Percentiles rank a stretch among this genome's conserved stretches.
Conservation (phyloP, 2,888 invertebrate species). For the Polydrusus tereticollis region DNA sequence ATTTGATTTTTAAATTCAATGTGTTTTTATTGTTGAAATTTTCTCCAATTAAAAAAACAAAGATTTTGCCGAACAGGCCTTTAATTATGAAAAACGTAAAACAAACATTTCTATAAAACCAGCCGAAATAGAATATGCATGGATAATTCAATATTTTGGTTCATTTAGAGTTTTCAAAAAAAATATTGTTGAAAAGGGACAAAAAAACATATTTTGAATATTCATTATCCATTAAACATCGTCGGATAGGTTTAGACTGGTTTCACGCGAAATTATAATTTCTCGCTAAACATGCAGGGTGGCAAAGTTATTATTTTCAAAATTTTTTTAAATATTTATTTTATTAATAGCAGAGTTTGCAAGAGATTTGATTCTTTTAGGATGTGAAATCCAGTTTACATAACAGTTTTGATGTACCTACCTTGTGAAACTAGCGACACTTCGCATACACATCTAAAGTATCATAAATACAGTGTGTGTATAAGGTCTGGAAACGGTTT, state of each 20-base stretch:
- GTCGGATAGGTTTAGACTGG: conserved; percentile 17
- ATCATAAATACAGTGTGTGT: no score
- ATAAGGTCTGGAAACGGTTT: no score
- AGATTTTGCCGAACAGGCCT: conserved; percentile 24
- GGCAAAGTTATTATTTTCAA: no score
- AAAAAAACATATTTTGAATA: conserved; percentile 15
- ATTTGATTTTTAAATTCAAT: conserved; percentile 33
- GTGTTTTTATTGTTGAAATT: conserved; percentile 20
- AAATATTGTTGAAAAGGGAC: conserved; percentile 14
- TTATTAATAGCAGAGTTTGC: no score
- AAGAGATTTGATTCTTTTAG: no score
- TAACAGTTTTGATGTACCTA: no score
- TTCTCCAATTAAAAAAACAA: conserved; percentile 35
- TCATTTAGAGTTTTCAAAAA: conserved; percentile 23
- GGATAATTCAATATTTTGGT: conserved; percentile 26
- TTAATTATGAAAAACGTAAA: conserved; percentile 38
- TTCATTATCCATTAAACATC: conserved; percentile 38
- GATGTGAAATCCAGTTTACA: no score
- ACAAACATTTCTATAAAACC: conserved; percentile 37
- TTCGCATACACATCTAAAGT: no score
- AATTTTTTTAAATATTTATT: no score
- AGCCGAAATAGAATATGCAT: conserved; percentile 30
- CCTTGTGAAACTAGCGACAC: no score
- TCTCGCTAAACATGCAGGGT: no score
- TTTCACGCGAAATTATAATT: no score